Base-by-base conservation (phyloP, 2,113 vertebrate species). In the Poeciliopsis occidentalis region DNA sequence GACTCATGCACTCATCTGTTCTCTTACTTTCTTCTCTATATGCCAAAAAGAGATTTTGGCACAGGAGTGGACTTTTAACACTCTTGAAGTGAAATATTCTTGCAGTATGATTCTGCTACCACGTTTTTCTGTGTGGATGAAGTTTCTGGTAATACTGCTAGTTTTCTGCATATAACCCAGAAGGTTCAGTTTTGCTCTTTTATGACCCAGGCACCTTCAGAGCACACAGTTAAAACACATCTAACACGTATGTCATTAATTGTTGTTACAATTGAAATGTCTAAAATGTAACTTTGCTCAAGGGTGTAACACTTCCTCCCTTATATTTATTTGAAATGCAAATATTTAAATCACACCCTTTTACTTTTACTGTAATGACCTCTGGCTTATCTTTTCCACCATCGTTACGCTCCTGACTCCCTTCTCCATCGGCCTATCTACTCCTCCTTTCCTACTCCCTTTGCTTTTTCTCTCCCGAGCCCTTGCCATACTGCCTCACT, bases 341-440 rank as follows among this genome's bases (percentile, higher is more conserved):
- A 37, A 64, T 64, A 31, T 85, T 72, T 71, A 63, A 67, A 71
- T 32, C 34, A 72, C 81, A 82, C 76, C 78, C 79, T 74, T 79
- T 85, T 81, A 85, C 79, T 76, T 79, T 86, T 81, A 85, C 78
- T 75, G 62, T 78, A 24, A 4, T 85, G 78, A 83, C 83, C 88
- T 81, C 65, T 41, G 72, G 44, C 80, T 61, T 31, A 66, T 27
- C 69, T 31, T 64, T 54, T 32, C 39, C 69, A 34, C 32, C n/a
- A 62, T 75, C 61, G 15, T 44, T 69, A 47, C 17, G 8, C 75
- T 63, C 24, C 24, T 0, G 22, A 65, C 62, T 69, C 67, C 67
- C 34, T 44, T 60, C 75, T 64, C 57, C 73, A 11, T 85, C 30
- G 32, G 57, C 65, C 37, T 79, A 72, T 80, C 29, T 8, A 3